Conservation (phyloP, 2,888 invertebrate species). For the Ethmia dodecea region DNA sequence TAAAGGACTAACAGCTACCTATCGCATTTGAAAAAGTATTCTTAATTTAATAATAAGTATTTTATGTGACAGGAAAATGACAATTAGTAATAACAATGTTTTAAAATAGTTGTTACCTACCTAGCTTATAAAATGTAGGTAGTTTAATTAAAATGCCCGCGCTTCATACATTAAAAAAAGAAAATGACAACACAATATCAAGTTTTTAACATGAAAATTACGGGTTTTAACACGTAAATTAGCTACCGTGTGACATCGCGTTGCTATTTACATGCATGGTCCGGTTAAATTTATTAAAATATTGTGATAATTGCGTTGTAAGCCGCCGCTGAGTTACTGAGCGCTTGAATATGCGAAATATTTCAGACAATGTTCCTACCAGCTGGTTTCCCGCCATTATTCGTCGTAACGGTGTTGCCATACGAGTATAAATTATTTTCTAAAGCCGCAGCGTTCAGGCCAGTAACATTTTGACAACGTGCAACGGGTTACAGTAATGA, state of each 20-base stretch:
- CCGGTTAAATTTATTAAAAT: slow-evolving; percentile 14
- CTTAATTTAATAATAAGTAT: slow-evolving; percentile 1
- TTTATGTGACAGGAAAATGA: slow-evolving; percentile 4
- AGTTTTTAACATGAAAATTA: slow-evolving; percentile 15
- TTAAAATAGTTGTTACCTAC: background rate
- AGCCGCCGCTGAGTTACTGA: slow-evolving; percentile 7
- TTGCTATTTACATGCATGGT: slow-evolving; percentile 9
- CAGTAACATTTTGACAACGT: slow-evolving; percentile 26
- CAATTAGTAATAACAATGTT: background rate
- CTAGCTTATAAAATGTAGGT: slow-evolving; percentile 3
- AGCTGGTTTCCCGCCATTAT: slow-evolving; percentile 22
- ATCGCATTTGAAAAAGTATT: too few species aligned
- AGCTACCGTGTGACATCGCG: slow-evolving; percentile 10
- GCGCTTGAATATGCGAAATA: slow-evolving; percentile 15
- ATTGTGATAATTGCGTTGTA: slow-evolving; percentile 18
- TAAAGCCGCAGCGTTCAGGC: slow-evolving; percentile 24
- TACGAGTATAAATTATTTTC: slow-evolving; percentile 21
- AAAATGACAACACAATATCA: slow-evolving; percentile 10
- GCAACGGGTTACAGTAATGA: slow-evolving; percentile 24
- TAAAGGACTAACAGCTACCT: too few species aligned
- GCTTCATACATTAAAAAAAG: background rate
- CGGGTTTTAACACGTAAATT: slow-evolving; percentile 12
- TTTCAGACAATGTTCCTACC: slow-evolving; percentile 17
- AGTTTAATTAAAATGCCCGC: slow-evolving; percentile 5
- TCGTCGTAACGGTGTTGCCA: slow-evolving; percentile 29